A percentile compares a stretch with the other conserved stretches of the same genome.
Conservation (phyloP, 2,797 vertebrate species). For the Zenarchopterus dispar region DNA sequence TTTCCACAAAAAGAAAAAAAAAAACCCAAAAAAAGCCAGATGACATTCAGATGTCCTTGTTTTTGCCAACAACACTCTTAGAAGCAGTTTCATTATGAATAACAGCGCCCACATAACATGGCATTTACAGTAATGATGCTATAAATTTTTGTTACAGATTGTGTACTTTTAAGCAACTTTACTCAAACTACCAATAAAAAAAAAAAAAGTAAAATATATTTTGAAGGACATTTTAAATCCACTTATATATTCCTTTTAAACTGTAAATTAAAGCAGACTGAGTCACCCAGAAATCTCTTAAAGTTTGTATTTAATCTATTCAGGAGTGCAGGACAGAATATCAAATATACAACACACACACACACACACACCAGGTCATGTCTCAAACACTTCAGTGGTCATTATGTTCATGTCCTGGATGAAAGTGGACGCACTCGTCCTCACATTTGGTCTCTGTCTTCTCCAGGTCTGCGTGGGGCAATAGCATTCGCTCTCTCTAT, state of each 20-base stretch:
- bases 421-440: not conserved
- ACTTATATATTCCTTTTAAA: no score
- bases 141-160: not conserved
- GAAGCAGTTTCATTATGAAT: conserved; percentile 3
- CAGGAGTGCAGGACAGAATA: no score
- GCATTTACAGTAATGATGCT: conserved; percentile 3
- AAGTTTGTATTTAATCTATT: no score
- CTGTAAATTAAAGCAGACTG: no score
- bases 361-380: no score
- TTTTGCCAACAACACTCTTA: not conserved
- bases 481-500: conserved; percentile 98
- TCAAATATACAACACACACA: no score
- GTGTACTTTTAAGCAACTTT: not conserved
- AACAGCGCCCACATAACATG: not conserved
- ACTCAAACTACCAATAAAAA: not conserved
- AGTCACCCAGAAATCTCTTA: no score
- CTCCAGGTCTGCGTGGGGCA: conserved; percentile 91
- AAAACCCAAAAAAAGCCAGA: not conserved
- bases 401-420: not conserved
- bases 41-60: conserved; percentile 1
- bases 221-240: no score
- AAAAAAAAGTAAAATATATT: not conserved
- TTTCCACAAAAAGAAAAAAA: not conserved
- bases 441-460: not conserved
- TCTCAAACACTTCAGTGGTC: no score